Base-by-base conservation (phyloP, 2,113 vertebrate genomes). In the Cyanoliseus patagonus region DNA sequence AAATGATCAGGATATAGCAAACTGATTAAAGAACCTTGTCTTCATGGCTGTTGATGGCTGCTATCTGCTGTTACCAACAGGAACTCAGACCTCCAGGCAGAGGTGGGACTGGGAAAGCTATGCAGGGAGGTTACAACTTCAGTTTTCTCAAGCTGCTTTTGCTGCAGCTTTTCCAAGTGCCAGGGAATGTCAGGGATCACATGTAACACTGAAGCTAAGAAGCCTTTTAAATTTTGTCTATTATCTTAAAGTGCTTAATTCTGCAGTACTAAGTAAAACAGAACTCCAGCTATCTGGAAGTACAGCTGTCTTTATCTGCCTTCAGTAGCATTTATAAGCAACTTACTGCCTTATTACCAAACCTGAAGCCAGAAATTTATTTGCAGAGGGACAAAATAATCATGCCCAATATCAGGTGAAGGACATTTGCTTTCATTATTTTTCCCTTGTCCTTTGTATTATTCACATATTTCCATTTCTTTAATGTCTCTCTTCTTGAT, bases 391-490 rank as follows among this genome's bases (percentile, higher is more conserved):
- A 95, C 52, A 69, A 89, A 88, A 84, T 66, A 69, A 89, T 96
- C 62, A 30, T 82, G 91, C 67, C 83, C 92, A 96, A 92, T 92
- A 83, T 96, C 87, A 94, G 70, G 67, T 92, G 92, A 96, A 96
- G 81, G 79, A 83, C 95, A 80, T 80, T 51, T 83, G 27, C 88
- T 93, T 95, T 91, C 83, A 90, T 96, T 95, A 91, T 93, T 88
- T 96, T 95, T 87, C 95, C 62, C 93, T 92, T 95, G 86, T 89
- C 94, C 94, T 86, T 83, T 97, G 83, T 96, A 96, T 97, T 97
- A 97, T 97, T 97, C 93, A 96, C 94, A 28, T 82, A 91, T 96
- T 97, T 95, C 86, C 75, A 91, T 49, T 76, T 89, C 94, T 96
- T 94, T 95, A 97, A 95, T 91, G 83, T 95, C 59, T 94, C 55